These are phyloP conservation scores for Azorinus chamasolen DNA, from an alignment of 2,888 invertebrate species.

Conservation along the genomic window DNA sequence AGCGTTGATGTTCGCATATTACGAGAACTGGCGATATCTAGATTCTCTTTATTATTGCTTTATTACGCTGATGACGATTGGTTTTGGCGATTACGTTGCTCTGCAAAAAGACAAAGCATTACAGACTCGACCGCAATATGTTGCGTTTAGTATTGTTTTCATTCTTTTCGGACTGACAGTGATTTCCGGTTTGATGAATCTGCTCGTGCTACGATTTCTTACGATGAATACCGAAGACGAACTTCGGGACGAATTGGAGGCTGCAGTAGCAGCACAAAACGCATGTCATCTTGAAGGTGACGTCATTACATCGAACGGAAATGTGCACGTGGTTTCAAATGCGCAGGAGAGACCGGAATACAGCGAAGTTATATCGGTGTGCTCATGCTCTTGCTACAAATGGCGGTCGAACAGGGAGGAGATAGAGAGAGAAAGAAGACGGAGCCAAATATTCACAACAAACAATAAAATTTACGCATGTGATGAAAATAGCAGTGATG, in stretches of 20 bases:
- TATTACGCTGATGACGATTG: slow-evolving; percentile 98
- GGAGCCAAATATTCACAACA: slow-evolving; percentile 40
- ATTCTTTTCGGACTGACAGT: slow-evolving; percentile 99
- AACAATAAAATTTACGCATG: slow-evolving; percentile 31
- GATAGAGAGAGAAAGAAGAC: slow-evolving; percentile 6
- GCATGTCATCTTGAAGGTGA: slow-evolving; percentile 98
- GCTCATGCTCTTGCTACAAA: slow-evolving; percentile 93
- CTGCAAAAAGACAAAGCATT: slow-evolving; percentile 98
- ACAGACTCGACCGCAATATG: slow-evolving; percentile 98
- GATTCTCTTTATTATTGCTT: slow-evolving; percentile 98
- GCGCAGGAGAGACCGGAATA: slow-evolving; percentile 87
- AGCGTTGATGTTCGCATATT: slow-evolving; percentile 96
- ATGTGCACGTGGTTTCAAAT: slow-evolving; percentile 87
- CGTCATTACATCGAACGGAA: slow-evolving; percentile 90
- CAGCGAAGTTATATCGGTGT: slow-evolving; percentile 92
- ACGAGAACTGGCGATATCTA: slow-evolving; percentile 97
- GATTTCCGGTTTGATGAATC: slow-evolving; percentile 99
- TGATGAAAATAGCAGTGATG: slow-evolving; percentile 65
- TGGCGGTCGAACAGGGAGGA: slow-evolving; percentile 79
- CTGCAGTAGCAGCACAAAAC: slow-evolving; percentile 96
- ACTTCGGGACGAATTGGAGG: slow-evolving; percentile 97
- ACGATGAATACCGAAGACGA: slow-evolving; percentile 99
- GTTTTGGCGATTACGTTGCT: slow-evolving; percentile 99
- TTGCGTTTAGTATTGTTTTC: slow-evolving; percentile 98
- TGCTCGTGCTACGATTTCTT: slow-evolving; percentile 98